Evolutionary conservation across 2,888 invertebrate genomes (phyloP).

Genomic region (Eudasyphora cyanicolor): DNA sequence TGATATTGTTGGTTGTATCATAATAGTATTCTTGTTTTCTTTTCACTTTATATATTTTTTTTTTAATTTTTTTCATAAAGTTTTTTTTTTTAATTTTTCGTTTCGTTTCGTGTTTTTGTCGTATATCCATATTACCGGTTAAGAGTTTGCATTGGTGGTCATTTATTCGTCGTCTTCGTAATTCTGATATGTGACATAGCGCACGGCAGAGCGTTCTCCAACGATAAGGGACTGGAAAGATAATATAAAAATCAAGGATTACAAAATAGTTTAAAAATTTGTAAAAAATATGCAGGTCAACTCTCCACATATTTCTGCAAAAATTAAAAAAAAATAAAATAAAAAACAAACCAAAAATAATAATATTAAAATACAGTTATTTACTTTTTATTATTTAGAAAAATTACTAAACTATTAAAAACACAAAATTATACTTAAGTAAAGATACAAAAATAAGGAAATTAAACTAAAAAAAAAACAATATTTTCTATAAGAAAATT

Average conservation of each 20-base stretch:
- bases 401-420: no score
- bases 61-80: slow-evolving; percentile 68
- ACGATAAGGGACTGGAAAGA: slow-evolving; percentile 89
- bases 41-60: slow-evolving; percentile 43
- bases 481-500: slow-evolving; percentile 30
- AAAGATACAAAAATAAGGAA: neutral
- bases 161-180: slow-evolving; percentile 91
- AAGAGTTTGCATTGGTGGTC: slow-evolving; percentile 33
- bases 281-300: no score
- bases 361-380: neutral
- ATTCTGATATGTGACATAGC: slow-evolving; percentile 97
- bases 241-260: neutral
- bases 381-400: no score
- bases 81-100: slow-evolving; percentile 28
- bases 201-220: slow-evolving; percentile 95
- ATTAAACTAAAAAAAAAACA: neutral
- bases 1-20: slow-evolving; percentile 80
- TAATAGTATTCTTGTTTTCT: slow-evolving; percentile 30
- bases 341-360: neutral
- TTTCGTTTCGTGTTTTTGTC: no score
- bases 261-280: neutral
- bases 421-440: neutral
- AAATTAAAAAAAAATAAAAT: slow-evolving; percentile 3
- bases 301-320: neutral
- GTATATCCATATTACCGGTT: no score